Evolutionary conservation across 2,113 vertebrate species (phyloP).

Genomic region (Lepus americanus): DNA sequence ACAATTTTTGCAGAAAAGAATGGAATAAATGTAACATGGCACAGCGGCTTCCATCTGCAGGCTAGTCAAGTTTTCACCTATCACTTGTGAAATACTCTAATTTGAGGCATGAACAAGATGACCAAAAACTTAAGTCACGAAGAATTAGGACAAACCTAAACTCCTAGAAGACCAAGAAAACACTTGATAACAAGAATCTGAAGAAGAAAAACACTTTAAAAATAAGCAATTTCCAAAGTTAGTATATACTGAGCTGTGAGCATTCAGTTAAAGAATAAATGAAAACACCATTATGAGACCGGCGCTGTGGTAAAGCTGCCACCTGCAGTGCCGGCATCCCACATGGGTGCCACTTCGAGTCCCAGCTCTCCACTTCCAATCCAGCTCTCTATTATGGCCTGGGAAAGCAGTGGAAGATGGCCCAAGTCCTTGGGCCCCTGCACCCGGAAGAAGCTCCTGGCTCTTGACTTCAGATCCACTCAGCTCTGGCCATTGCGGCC

Average conservation of each 20-base stretch:
- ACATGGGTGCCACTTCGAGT: no score
- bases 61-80: not conserved
- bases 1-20: not conserved
- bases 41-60: not conserved
- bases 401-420: no score
- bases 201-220: slow-evolving; percentile 25
- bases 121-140: not conserved
- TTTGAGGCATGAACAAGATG: not conserved
- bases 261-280: not conserved
- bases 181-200: not conserved
- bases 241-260: not conserved
- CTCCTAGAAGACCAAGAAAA: not conserved
- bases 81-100: not conserved
- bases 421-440: no score
- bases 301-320: no score
- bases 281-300: not conserved
- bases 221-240: not conserved
- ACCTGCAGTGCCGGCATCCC: no score
- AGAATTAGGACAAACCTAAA: slow-evolving; percentile 11
- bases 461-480: no score
- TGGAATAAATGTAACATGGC: not conserved
- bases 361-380: no score
- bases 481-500: no score
- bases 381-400: no score
- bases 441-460: no score